Percentiles rank a stretch among this genome's conserved stretches.
Conservation (phyloP, 1,140 invertebrate species). For the Microplitis mediator region DNA sequence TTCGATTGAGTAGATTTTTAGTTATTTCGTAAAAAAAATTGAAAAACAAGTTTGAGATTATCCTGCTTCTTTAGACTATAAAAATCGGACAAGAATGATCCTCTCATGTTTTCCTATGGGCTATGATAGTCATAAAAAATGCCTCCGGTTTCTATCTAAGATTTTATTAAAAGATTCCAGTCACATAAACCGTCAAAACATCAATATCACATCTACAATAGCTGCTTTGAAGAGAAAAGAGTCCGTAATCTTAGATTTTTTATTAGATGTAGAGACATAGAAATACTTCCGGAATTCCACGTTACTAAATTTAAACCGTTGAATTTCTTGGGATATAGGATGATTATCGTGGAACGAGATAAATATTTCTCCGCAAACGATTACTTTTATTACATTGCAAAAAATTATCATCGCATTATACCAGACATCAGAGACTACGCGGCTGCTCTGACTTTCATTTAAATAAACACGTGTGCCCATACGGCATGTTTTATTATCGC, state of each 20-base stretch:
- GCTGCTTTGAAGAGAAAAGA: no score
- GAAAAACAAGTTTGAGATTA: no score
- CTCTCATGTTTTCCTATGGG: no score
- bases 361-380: slow-evolving; percentile 23
- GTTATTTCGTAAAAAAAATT: no score
- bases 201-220: slow-evolving; percentile 6
- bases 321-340: slow-evolving; percentile 25
- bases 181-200: no score
- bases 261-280: neutral
- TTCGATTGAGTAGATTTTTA: no score
- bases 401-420: neutral
- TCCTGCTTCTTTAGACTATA: no score
- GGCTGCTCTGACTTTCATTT: neutral
- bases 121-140: no score
- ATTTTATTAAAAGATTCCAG: no score
- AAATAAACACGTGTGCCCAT: slow-evolving; percentile 34
- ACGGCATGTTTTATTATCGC: slow-evolving; percentile 32
- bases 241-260: no score
- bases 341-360: slow-evolving; percentile 28
- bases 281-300: neutral
- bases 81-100: no score
- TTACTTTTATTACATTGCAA: slow-evolving; percentile 1
- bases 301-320: neutral
- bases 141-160: no score
- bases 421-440: slow-evolving; percentile 27